Evolutionary conservation across 1,140 invertebrate genomes (phyloP).

Genomic region (Conopomorpha cramerella): DNA sequence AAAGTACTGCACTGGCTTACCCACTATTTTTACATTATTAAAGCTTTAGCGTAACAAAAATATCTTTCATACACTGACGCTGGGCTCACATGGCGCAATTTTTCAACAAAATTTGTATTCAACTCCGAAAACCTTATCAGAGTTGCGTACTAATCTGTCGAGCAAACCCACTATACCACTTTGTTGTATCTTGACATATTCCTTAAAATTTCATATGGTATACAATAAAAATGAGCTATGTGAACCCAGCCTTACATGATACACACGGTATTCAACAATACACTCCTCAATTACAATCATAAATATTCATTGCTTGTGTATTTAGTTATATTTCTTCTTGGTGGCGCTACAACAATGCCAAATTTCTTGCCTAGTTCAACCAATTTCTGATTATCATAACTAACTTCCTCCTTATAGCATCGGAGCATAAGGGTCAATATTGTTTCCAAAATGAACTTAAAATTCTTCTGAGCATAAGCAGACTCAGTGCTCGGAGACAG

Average conservation of each 20-base stretch:
- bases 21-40: conserved; percentile 54
- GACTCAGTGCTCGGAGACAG: conserved; percentile 43
- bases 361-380: conserved; percentile 46
- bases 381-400: conserved; percentile 56
- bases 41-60: conserved; percentile 56
- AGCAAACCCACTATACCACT: too few relatives aligned
- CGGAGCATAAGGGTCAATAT: conserved; percentile 51
- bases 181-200: too few relatives aligned
- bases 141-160: too few relatives aligned
- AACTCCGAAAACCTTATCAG: too few relatives aligned
- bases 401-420: conserved; percentile 49
- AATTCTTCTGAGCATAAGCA: conserved; percentile 54
- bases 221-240: too few relatives aligned
- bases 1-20: conserved; percentile 52
- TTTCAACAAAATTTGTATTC: too few relatives aligned
- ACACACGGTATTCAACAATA: too few relatives aligned
- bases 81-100: too few relatives aligned
- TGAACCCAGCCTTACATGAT: too few relatives aligned
- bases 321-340: conserved; percentile 58
- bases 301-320: conserved; percentile 60
- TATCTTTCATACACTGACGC: conserved; percentile 34
- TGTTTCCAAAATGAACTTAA: conserved; percentile 53
- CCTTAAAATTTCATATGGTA: too few relatives aligned
- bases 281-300: conserved; percentile 36
- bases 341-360: conserved; percentile 38